phyloP scores from a whole-genome alignment of 2,113 vertebrate species.

The Perccottus glenii region DNA sequence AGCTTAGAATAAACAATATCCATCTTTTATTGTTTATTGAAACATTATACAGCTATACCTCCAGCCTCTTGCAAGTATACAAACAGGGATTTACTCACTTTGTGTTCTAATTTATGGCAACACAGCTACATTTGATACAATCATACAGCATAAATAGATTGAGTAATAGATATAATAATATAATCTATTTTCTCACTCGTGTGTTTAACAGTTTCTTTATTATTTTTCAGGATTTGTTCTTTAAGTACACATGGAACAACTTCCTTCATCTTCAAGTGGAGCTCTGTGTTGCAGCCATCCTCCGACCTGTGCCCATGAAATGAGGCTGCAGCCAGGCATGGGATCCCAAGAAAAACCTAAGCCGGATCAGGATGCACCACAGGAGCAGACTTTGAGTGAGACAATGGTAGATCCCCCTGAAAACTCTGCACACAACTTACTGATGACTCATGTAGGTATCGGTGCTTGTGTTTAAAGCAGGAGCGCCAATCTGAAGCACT shows the following conservation, averaged over 20 bases:
- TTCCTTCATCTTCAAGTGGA: constrained; percentile 98
- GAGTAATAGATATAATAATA: too few relatives aligned
- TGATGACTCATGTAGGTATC: constrained; percentile 82
- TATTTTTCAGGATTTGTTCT: constrained; percentile 88
- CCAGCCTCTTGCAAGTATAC: too few relatives aligned
- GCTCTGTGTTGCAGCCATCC: constrained; percentile 90
- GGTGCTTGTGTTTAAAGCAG: constrained; percentile 16
- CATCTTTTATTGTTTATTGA: too few relatives aligned
- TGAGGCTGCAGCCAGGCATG: constrained; percentile 65
- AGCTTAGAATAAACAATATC: too few relatives aligned
- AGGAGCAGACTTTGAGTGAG: constrained; percentile 46
- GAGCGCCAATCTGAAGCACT: background rate
- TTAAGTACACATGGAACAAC: constrained; percentile 98
- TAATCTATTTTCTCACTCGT: too few relatives aligned
- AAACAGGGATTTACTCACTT: too few relatives aligned
- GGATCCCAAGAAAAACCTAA: constrained; percentile 61
- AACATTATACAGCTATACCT: too few relatives aligned
- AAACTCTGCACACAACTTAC: constrained; percentile 75
- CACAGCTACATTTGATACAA: too few relatives aligned
- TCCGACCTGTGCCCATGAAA: constrained; percentile 84
- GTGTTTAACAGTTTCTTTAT: background rate
- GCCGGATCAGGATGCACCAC: constrained; percentile 24
- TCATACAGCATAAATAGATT: too few relatives aligned
- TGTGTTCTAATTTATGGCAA: too few relatives aligned
- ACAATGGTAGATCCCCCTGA: constrained; percentile 43